Evolutionary conservation across 2,797 vertebrate genomes (phyloP).

Genomic region (Mormyrus proboscirostris): DNA sequence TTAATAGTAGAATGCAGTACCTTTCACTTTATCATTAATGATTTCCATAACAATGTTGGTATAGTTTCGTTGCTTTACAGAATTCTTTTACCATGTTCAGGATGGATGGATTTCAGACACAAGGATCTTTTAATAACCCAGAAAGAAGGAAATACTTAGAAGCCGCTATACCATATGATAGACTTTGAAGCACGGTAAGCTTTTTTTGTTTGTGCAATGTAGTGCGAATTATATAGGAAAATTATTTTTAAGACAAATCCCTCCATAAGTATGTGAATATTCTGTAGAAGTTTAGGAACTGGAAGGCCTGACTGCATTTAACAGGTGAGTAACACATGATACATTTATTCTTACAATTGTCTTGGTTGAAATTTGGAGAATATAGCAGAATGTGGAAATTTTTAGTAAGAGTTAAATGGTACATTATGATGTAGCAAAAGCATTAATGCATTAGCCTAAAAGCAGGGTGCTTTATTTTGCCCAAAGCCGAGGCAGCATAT

Average conservation of each 20-base stretch:
- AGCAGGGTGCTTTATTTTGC: neutral
- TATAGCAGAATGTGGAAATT: neutral
- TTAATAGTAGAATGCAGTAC: neutral
- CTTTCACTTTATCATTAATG: neutral
- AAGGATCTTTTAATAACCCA: neutral
- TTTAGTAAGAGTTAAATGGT: neutral
- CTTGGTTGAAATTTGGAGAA: neutral
- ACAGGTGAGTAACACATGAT: neutral
- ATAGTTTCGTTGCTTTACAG: neutral
- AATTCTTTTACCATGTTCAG: neutral
- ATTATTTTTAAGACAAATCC: neutral
- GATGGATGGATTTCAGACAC: neutral
- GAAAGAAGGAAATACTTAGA: neutral
- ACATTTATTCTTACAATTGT: neutral
- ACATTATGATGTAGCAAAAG: neutral
- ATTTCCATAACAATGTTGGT: neutral
- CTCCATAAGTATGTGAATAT: neutral
- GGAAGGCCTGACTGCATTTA: neutral
- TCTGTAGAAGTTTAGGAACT: neutral
- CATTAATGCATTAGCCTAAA: neutral
- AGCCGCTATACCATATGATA: neutral
- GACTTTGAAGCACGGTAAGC: neutral
- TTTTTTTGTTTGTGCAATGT: neutral
- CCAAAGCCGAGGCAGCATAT: neutral
- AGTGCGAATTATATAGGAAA: neutral